These are phyloP conservation scores for Paramormyrops kingsleyae DNA, from an alignment of 2,113 vertebrate genomes.

Conservation along the genomic window DNA sequence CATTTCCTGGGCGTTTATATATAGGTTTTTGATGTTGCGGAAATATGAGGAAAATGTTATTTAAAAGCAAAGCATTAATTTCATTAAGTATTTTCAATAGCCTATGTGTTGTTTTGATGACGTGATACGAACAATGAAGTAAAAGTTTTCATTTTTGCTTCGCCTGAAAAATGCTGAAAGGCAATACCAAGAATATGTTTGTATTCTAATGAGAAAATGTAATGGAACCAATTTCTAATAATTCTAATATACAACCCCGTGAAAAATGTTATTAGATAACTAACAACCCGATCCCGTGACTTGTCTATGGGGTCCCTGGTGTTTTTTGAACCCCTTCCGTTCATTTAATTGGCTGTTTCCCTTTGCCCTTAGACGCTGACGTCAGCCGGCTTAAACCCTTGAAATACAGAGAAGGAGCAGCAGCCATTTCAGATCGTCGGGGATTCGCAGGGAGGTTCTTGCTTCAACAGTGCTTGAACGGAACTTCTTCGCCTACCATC, in stretches of 20 bases:
- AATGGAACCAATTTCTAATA: not conserved
- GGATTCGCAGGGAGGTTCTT: conserved; percentile 30
- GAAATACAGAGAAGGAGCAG: not conserved
- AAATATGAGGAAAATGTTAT: not conserved
- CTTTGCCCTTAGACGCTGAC: not conserved
- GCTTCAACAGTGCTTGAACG: conserved; percentile 90
- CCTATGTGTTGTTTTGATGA: not conserved
- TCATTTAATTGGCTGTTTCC: not conserved
- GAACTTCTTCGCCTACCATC: conserved; percentile 49
- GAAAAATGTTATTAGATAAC: not conserved
- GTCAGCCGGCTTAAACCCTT: not conserved
- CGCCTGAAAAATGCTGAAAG: not conserved
- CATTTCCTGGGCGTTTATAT: not conserved
- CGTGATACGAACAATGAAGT: not conserved
- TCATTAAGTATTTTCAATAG: not conserved
- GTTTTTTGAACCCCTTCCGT: not conserved
- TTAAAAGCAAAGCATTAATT: not conserved
- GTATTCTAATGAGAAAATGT: not conserved
- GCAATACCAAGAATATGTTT: not conserved
- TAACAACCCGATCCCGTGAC: not conserved
- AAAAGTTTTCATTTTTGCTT: not conserved
- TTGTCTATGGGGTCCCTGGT: not conserved
- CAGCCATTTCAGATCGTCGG: not conserved
- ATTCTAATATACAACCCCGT: not conserved
- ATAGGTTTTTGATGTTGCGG: not conserved